Percentiles rank a stretch among this genome's conserved stretches.
Conservation (phyloP, 2,797 vertebrate species). For the Fistularia commersonii region DNA sequence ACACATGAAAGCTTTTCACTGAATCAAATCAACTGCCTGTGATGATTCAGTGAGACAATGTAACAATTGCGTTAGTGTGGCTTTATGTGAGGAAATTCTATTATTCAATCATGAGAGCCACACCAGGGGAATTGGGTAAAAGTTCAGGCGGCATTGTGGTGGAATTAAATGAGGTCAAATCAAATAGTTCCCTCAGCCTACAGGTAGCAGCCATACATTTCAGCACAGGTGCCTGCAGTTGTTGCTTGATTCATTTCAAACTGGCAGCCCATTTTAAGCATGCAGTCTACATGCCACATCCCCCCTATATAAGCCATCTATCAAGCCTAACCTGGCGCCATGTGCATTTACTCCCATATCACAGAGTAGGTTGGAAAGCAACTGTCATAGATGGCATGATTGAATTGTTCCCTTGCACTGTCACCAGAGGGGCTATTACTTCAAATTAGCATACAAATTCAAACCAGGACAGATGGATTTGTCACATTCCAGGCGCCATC, state of each 20-base stretch:
- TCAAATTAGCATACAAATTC: slow-evolving; percentile 88
- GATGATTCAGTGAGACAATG: slow-evolving; percentile 59
- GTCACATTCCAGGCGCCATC: slow-evolving; percentile 82
- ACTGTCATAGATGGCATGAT: slow-evolving; percentile 81
- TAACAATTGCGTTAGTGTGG: slow-evolving; percentile 44
- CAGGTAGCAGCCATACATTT: slow-evolving; percentile 43
- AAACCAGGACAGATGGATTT: slow-evolving; percentile 86
- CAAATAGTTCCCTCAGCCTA: slow-evolving; percentile 29
- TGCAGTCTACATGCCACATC: slow-evolving; percentile 65
- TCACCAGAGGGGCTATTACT: slow-evolving; percentile 85
- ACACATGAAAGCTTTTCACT: slow-evolving; percentile 52
- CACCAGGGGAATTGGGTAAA: slow-evolving; percentile 32
- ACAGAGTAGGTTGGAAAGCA: slow-evolving; percentile 66
- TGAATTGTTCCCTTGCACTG: slow-evolving; percentile 83
- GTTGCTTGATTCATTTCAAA: slow-evolving; percentile 60
- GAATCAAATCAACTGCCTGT: slow-evolving; percentile 53
- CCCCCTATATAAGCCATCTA: slow-evolving; percentile 68
- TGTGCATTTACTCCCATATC: slow-evolving; percentile 67
- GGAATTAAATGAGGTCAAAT: slow-evolving; percentile 60
- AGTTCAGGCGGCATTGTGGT: slow-evolving; percentile 29
- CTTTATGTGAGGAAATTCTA: slow-evolving; percentile 36
- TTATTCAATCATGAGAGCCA: slow-evolving; percentile 18
- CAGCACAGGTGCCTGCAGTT: slow-evolving; percentile 45
- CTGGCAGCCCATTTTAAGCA: slow-evolving; percentile 68
- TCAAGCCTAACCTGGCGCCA: slow-evolving; percentile 68